Conservation (phyloP, 2,888 invertebrate genomes). For the Strigamia maritima region DNA sequence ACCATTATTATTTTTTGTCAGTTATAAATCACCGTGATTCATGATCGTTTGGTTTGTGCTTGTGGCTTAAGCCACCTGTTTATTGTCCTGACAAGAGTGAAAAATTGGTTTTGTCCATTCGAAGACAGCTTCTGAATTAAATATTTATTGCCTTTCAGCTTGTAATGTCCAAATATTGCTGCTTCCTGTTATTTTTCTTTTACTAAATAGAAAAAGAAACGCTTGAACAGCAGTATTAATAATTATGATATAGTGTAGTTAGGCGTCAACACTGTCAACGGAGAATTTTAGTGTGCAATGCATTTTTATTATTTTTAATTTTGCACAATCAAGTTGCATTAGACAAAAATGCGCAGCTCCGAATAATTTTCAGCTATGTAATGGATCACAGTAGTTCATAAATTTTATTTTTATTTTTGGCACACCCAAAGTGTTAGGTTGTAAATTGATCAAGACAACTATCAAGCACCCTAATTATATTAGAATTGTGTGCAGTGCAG, state of each 20-base stretch:
- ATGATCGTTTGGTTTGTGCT: constrained; percentile 6
- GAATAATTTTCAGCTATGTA: background rate
- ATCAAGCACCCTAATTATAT: background rate
- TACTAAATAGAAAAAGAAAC: background rate
- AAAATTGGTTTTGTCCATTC: constrained; percentile 11
- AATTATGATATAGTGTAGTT: background rate
- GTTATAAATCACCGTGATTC: constrained; percentile 22
- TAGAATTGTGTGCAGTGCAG: background rate
- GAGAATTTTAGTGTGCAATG: background rate
- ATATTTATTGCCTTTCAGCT: background rate
- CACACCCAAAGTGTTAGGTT: background rate
- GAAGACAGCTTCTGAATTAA: background rate
- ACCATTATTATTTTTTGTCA: constrained; percentile 30
- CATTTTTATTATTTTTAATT: background rate
- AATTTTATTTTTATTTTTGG: background rate
- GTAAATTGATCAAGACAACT: background rate
- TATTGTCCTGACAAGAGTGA: constrained; percentile 28
- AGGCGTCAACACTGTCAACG: background rate
- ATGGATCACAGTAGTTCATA: background rate
- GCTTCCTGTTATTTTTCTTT: background rate
- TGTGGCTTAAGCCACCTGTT: constrained; percentile 28
- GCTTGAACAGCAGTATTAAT: background rate
- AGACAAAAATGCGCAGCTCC: background rate
- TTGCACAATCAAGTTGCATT: background rate
- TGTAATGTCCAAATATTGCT: background rate